phyloP scores from a whole-genome alignment of 2,113 vertebrate genomes.

The Gnathonemus echidnorhynchus region DNA sequence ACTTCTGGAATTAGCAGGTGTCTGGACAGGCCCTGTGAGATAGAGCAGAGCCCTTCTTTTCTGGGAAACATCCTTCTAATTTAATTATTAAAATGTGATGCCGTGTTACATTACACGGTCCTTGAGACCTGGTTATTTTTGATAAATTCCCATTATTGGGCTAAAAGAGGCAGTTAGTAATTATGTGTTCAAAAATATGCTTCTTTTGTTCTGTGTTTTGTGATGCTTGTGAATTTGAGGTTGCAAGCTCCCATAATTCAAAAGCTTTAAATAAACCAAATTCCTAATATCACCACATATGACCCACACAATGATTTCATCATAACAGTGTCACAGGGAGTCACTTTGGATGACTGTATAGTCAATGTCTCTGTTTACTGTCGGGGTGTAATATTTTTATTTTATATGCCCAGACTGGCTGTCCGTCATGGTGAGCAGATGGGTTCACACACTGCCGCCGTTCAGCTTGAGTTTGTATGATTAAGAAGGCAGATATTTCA shows the following conservation, averaged over 20 bases:
- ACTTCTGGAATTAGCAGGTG: background rate
- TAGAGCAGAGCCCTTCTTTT: background rate
- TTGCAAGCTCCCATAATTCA: background rate
- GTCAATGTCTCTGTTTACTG: background rate
- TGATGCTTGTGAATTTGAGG: background rate
- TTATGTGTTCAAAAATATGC: background rate
- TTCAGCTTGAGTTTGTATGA: background rate
- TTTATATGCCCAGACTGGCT: conserved; percentile 1
- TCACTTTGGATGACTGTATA: background rate
- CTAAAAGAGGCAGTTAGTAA: background rate
- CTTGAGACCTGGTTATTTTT: background rate
- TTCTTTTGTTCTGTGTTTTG: background rate
- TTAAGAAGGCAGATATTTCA: background rate
- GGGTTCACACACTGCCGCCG: background rate
- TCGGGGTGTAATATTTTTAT: background rate
- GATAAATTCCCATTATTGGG: conserved; percentile 9
- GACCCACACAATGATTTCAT: background rate
- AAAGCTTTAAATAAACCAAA: background rate
- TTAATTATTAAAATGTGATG: background rate
- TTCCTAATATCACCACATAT: background rate
- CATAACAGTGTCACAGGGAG: background rate
- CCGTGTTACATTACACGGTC: background rate
- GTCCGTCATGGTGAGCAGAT: background rate
- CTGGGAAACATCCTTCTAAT: background rate
- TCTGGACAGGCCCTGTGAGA: background rate